Evolutionary conservation across 2,797 vertebrate genomes (phyloP).

Genomic region (Rhabdomys pumilio): DNA sequence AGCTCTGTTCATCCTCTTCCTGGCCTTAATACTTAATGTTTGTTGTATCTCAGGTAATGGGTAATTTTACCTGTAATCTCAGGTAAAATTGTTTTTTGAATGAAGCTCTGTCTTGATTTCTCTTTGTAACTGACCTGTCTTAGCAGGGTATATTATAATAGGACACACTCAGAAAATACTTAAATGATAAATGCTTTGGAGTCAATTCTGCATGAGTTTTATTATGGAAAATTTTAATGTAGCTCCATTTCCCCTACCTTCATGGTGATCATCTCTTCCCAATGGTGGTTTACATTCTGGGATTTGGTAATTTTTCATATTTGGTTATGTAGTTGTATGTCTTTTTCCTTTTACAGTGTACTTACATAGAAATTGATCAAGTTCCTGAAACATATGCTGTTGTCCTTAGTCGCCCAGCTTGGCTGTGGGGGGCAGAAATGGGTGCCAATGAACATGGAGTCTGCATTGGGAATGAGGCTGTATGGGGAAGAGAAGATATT

Average conservation of each 20-base stretch:
- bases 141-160: slow-evolving; percentile 29
- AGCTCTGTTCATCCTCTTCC: neutral
- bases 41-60: slow-evolving; percentile 42
- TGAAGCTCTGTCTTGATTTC: slow-evolving; percentile 44
- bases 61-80: neutral
- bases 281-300: slow-evolving; percentile 55
- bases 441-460: slow-evolving; percentile 98
- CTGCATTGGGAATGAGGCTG: slow-evolving; percentile 98
- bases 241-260: slow-evolving; percentile 55
- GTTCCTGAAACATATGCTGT: slow-evolving; percentile 92
- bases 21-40: slow-evolving; percentile 33
- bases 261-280: slow-evolving; percentile 14
- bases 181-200: slow-evolving; percentile 54
- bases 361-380: slow-evolving; percentile 95
- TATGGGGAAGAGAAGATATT: slow-evolving; percentile 95
- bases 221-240: slow-evolving; percentile 57
- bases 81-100: slow-evolving; percentile 49
- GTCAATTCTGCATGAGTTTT: slow-evolving; percentile 60
- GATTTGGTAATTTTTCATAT: slow-evolving; percentile 37
- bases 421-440: slow-evolving; percentile 99
- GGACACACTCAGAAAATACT: slow-evolving; percentile 33
- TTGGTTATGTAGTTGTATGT: slow-evolving; percentile 87
- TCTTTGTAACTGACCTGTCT: slow-evolving; percentile 39
- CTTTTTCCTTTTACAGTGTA: slow-evolving; percentile 91
- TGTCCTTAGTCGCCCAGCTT: slow-evolving; percentile 96